Base-by-base conservation (phyloP, 2,888 invertebrate species). In the Neoitamus cyanurus region DNA sequence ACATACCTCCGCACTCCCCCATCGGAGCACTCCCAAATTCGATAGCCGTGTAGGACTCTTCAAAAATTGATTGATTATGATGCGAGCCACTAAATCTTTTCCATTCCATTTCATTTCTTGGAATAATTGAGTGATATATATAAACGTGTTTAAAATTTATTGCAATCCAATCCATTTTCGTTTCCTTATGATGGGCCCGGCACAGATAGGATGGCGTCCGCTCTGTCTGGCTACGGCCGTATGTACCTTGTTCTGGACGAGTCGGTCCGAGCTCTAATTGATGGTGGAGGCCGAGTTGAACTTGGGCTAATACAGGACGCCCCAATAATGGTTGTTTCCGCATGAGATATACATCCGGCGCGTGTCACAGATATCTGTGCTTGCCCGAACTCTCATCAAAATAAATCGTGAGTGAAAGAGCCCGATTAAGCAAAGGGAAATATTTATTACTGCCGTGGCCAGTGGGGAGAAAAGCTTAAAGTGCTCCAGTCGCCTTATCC, bases 71-170 rank as follows among this genome's bases (percentile, higher is more conserved):
- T 87, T 87, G 87, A 87, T 87, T 87, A 86, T 87, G 87, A 87
- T 87, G 86, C 85, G 86, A 85, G 84, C 84, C 85, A 84, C 86
- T 87, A 87, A 87, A 87, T 87, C 87, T 87, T 86, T 85, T 86
- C 68, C 87, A 84, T 85, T 85, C 87, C 87, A 87, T 87, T 87
- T 87, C 86, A 85, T 87, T 78, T 80, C 83, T 85, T 84, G 85
- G 86, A 87, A 87, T 87, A 87, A 87, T 87, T 86, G 87, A 86
- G 86, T 86, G 87, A 84, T 86, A 86, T 87, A 87, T 87, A 78
- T 48, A 86, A 87, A 85, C 84, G 87, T 86, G 87, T 86, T 87
- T 86, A 86, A 85, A 86, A 87, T 87, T 87, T 87, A 87, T 87
- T 86, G 86, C 85, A 84, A 15, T 69, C 30, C 30, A 36, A 82